A percentile compares a stretch with the other conserved stretches of the same genome.
phyloP scores from a whole-genome alignment of 37 sponge, comb jelly and placozoan species.

The Aplysina aerophoba region DNA sequence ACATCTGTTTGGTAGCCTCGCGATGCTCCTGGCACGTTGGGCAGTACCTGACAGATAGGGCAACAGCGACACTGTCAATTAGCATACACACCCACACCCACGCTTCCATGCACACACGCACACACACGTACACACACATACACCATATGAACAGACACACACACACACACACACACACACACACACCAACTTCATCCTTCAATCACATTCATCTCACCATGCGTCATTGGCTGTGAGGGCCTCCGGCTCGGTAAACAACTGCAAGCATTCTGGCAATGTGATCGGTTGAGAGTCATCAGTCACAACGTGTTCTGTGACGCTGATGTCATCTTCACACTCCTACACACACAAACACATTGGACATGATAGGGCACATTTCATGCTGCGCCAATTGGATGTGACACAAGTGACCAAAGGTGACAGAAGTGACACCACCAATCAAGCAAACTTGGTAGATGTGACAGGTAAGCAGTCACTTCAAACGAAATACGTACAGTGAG shows the following conservation, averaged over 20 bases:
- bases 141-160: not conserved
- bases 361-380: no score
- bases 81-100: not conserved
- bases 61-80: not conserved
- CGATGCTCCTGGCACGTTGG: slow-evolving; percentile 85
- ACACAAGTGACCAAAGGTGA: no score
- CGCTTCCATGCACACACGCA: no score
- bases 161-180: not conserved
- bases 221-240: slow-evolving; percentile 72
- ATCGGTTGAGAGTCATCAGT: slow-evolving; percentile 20
- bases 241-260: slow-evolving; percentile 90
- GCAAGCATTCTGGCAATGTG: slow-evolving; percentile 71
- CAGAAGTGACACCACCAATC: no score
- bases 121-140: not conserved
- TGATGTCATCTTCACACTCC: slow-evolving; percentile 35
- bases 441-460: not conserved
- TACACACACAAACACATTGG: not conserved
- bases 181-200: not conserved
- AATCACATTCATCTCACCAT: slow-evolving; percentile 52
- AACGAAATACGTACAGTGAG: not conserved
- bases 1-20: slow-evolving; percentile 93
- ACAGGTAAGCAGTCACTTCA: not conserved
- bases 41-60: slow-evolving; percentile 78
- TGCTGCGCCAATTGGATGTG: no score
- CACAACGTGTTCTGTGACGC: not conserved